phyloP scores from a whole-genome alignment of 2,113 vertebrate species.

The Dromas ardeola region DNA sequence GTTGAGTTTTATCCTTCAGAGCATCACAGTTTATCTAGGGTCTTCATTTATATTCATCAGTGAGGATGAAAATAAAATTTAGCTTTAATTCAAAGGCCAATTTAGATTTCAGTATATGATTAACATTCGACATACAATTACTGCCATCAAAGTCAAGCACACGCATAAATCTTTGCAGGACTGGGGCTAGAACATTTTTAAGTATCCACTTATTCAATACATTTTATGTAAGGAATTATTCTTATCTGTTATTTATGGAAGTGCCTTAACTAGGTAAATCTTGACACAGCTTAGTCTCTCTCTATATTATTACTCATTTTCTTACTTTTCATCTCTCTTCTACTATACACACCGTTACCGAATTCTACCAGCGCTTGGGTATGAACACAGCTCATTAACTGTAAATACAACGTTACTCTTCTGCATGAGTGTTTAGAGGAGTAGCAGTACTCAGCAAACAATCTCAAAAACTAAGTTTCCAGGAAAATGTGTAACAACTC shows the following conservation, averaged over 20 bases:
- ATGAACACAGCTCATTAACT: not conserved
- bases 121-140: slow-evolving; percentile 1
- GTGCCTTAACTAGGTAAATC: not conserved
- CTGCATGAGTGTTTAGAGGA: not conserved
- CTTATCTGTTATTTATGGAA: not conserved
- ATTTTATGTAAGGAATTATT: not conserved
- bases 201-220: slow-evolving; percentile 8
- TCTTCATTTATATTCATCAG: slow-evolving; percentile 45
- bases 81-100: slow-evolving; percentile 31
- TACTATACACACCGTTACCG: not conserved
- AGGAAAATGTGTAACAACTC: not conserved
- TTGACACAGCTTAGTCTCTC: not conserved
- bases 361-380: not conserved
- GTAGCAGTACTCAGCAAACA: not conserved
- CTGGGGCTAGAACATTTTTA: slow-evolving; percentile 9
- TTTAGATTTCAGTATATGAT: slow-evolving; percentile 13
- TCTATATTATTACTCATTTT: not conserved
- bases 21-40: not conserved
- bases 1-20: slow-evolving; percentile 12
- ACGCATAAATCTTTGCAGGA: slow-evolving; percentile 6
- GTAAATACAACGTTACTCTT: not conserved
- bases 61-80: slow-evolving; percentile 6
- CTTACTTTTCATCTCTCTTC: slow-evolving; percentile 10
- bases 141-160: slow-evolving; percentile 21
- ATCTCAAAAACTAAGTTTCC: not conserved